Conservation (phyloP, 2,113 vertebrate species). For the Xyliphius kryptos region DNA sequence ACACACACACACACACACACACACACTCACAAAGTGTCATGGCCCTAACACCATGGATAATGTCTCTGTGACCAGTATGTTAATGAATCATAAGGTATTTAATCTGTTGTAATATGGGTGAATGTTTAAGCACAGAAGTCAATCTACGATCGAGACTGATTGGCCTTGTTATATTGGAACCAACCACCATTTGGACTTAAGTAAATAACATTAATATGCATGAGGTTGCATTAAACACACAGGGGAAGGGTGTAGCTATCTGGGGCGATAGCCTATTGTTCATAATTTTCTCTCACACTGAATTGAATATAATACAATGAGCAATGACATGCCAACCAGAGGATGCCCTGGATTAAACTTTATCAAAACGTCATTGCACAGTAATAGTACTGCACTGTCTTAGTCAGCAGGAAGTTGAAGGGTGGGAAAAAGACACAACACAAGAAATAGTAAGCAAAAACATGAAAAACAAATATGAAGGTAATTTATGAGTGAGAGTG, state of each 20-base stretch:
- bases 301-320: neutral
- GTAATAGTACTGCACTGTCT: neutral
- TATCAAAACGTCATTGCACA: neutral
- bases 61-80: neutral
- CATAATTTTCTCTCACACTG: slow-evolving; percentile 20
- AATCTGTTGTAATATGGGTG: slow-evolving; percentile 16
- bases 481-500: neutral
- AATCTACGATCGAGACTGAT: slow-evolving; percentile 54
- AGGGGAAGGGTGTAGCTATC: neutral
- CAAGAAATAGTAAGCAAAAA: neutral
- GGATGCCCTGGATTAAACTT: neutral
- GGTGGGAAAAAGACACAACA: neutral
- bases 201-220: slow-evolving; percentile 63
- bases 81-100: slow-evolving; percentile 21
- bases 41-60: neutral
- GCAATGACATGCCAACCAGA: neutral
- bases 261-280: too few species aligned
- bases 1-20: slow-evolving; percentile 1
- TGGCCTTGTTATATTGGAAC: slow-evolving; percentile 47
- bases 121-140: slow-evolving; percentile 36
- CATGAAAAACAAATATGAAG: neutral
- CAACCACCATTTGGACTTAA: slow-evolving; percentile 63
- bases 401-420: neutral
- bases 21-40: neutral
- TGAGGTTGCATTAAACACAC: slow-evolving; percentile 52